Evolutionary conservation across 1,140 invertebrate genomes (phyloP).

Genomic region (Conus betulinus): DNA sequence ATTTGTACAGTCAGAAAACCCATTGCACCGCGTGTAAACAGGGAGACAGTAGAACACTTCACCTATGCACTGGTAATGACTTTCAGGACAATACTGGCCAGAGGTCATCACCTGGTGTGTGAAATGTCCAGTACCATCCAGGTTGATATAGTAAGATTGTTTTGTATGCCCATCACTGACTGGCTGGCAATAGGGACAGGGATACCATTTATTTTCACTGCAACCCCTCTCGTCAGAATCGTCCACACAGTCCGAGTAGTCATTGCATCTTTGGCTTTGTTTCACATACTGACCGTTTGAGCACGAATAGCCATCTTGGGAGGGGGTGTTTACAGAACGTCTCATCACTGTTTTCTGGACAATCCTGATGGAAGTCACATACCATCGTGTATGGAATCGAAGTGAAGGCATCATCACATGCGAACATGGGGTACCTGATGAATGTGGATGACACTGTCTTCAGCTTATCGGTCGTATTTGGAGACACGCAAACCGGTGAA

Average conservation of each 20-base stretch:
- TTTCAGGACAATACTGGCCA: background rate
- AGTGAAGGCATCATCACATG: background rate
- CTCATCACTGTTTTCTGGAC: background rate
- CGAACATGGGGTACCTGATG: background rate
- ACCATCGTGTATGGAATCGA: background rate
- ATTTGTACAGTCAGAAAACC: background rate
- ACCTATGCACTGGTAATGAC: background rate
- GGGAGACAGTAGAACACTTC: background rate
- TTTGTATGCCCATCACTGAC: background rate
- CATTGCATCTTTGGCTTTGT: background rate
- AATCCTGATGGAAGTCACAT: conserved; percentile 1
- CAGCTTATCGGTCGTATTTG: no score
- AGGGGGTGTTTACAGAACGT: background rate
- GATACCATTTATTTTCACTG: no score
- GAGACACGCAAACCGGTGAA: background rate
- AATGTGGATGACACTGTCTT: no score
- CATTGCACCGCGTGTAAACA: background rate
- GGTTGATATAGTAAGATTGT: background rate
- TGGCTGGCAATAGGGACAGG: background rate
- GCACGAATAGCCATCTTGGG: background rate
- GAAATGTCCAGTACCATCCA: background rate
- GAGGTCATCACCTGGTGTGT: background rate
- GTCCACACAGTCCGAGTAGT: background rate
- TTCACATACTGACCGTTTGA: background rate
- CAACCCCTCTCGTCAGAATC: background rate